phyloP scores from a whole-genome alignment of 2,888 invertebrate genomes.

The Dicranocentrus wangi region DNA sequence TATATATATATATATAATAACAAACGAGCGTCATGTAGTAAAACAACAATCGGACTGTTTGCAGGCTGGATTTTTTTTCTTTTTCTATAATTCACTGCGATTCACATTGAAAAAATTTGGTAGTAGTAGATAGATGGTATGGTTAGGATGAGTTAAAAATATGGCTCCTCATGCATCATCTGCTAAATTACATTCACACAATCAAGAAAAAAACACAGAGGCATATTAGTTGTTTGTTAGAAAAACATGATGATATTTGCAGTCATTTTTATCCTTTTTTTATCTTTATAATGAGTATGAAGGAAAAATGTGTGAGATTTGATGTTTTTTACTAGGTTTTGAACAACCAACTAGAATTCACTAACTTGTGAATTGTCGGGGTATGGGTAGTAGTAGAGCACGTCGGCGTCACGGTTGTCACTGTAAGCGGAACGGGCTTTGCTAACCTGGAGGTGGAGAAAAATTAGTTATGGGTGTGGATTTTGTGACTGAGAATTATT shows the following conservation, averaged over 20 bases:
- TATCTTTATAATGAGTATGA: slow-evolving; percentile 4
- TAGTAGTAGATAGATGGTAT: not conserved
- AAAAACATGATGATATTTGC: not conserved
- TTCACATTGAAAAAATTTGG: slow-evolving; percentile 15
- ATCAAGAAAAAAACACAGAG: slow-evolving; percentile 2
- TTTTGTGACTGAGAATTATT: too few species aligned
- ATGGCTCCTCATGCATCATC: slow-evolving; percentile 35
- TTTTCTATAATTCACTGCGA: too few species aligned
- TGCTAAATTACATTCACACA: slow-evolving; percentile 1
- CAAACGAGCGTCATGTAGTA: not conserved
- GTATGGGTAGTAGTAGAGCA: slow-evolving; percentile 73
- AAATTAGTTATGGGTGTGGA: too few species aligned
- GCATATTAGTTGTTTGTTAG: not conserved
- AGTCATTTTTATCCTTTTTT: not conserved
- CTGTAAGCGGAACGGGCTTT: slow-evolving; percentile 64
- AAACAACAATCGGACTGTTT: not conserved
- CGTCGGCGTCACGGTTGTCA: slow-evolving; percentile 66
- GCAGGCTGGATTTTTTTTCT: too few species aligned
- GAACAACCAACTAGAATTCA: slow-evolving; percentile 39
- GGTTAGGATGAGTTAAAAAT: slow-evolving; percentile 30
- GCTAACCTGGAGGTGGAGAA: slow-evolving; percentile 62
- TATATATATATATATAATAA: not conserved
- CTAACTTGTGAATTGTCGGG: slow-evolving; percentile 69
- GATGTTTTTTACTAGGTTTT: too few species aligned
- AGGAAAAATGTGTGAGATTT: slow-evolving; percentile 24